Evolutionary conservation across 2,888 invertebrate species (phyloP).

Genomic region (Heliconius aoede): DNA sequence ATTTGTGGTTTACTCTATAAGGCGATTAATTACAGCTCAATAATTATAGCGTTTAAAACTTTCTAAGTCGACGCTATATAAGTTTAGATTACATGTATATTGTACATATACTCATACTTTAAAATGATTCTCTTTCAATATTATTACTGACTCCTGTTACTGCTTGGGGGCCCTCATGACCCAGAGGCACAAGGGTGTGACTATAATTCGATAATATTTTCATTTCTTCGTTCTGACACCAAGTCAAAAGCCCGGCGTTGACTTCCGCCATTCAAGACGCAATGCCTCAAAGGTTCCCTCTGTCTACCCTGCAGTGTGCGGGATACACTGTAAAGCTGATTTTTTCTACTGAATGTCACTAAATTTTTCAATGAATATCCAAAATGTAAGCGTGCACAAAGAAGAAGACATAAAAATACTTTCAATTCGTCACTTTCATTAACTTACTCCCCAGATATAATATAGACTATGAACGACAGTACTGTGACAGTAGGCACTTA

Average conservation of each 20-base stretch:
- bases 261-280: too few species aligned
- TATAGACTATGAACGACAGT: neutral
- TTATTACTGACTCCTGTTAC: neutral
- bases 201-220: too few species aligned
- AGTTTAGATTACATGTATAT: constrained; percentile 7
- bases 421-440: neutral
- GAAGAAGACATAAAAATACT: neutral
- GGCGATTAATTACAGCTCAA: constrained; percentile 55
- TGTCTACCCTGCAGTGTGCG: too few species aligned
- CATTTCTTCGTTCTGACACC: too few species aligned
- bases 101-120: constrained; percentile 5
- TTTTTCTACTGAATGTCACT: too few species aligned
- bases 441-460: neutral
- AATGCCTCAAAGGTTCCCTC: too few species aligned
- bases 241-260: too few species aligned
- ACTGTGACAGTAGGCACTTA: neutral
- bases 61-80: constrained; percentile 16
- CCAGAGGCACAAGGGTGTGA: too few species aligned
- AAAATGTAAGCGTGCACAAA: too few species aligned
- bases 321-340: too few species aligned
- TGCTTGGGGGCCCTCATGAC: too few species aligned
- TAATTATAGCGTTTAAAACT: constrained; percentile 32
- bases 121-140: neutral
- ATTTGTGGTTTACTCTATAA: constrained; percentile 49
- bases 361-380: too few species aligned